phyloP scores from a whole-genome alignment of 2,113 vertebrate species.

The Chunga burmeisteri region DNA sequence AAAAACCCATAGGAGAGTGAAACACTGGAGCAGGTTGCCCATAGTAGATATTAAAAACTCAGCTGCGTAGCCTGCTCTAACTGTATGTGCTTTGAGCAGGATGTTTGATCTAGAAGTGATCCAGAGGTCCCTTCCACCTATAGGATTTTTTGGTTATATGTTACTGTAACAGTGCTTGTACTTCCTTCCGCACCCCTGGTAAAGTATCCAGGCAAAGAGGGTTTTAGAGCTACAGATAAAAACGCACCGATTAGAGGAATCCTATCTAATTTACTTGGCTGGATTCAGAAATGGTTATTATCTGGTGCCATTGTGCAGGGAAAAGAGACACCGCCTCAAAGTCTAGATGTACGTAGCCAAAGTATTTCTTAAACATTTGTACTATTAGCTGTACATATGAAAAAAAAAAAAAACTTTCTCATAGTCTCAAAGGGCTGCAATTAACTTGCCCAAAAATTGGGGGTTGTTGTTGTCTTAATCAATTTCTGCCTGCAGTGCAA shows the following conservation, averaged over 20 bases:
- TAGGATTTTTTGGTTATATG: neutral
- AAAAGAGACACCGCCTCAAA: neutral
- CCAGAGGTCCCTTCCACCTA: neutral
- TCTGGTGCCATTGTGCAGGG: neutral
- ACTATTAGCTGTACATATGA: neutral
- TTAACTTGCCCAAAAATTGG: neutral
- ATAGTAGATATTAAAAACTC: neutral
- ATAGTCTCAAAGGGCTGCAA: neutral
- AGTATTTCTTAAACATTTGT: neutral
- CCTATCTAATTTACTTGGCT: neutral
- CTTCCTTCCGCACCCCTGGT: neutral
- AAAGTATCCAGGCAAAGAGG: neutral
- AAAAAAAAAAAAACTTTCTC: neutral
- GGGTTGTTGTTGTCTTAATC: neutral
- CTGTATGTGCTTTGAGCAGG: neutral
- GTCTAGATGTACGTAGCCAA: neutral
- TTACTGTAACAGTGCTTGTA: neutral
- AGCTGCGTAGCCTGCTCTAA: rapidly evolving
- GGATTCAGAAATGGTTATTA: neutral
- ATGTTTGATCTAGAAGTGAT: neutral
- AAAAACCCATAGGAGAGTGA: rapidly evolving
- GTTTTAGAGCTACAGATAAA: neutral
- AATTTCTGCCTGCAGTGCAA: neutral
- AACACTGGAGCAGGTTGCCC: neutral
- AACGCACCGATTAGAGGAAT: neutral